Percentiles rank a stretch among this genome's conserved stretches.
phyloP scores from a whole-genome alignment of 92 coral and sea anemone species.

The Anthopleura xanthogrammica region DNA sequence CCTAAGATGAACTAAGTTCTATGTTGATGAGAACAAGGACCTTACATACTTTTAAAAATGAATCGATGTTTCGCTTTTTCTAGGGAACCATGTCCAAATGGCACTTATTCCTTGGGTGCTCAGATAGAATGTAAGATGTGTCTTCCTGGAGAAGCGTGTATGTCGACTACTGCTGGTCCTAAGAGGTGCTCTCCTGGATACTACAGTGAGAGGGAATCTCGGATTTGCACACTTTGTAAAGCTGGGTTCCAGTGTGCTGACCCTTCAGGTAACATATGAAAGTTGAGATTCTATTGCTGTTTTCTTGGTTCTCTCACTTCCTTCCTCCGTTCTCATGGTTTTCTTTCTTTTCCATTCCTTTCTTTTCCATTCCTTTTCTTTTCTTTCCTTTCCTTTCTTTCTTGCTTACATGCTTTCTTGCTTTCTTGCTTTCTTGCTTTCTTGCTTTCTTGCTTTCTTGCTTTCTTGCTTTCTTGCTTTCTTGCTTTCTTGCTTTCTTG shows the following conservation, averaged over 20 bases:
- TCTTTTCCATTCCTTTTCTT: not conserved
- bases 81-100: slow-evolving; percentile 92
- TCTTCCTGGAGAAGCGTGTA: slow-evolving; percentile 79
- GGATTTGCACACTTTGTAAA: slow-evolving; percentile 73
- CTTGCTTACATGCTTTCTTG: too few species aligned
- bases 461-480: too few species aligned
- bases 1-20: too few species aligned
- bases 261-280: slow-evolving; percentile 67
- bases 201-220: slow-evolving; percentile 88
- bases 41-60: too few species aligned
- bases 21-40: too few species aligned
- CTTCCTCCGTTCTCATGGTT: not conserved
- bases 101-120: slow-evolving; percentile 95
- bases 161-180: slow-evolving; percentile 76
- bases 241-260: slow-evolving; percentile 95
- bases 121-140: slow-evolving; percentile 83
- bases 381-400: too few species aligned
- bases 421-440: too few species aligned
- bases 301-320: not conserved
- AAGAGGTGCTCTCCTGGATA: slow-evolving; percentile 70
- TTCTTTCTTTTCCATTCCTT: too few species aligned
- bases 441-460: too few species aligned
- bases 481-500: too few species aligned
- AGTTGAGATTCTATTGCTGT: too few species aligned
- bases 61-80: not conserved